These are phyloP conservation scores for Rhaphigaster nebulosa DNA, from an alignment of 2,888 invertebrate species.

Conservation along the genomic window DNA sequence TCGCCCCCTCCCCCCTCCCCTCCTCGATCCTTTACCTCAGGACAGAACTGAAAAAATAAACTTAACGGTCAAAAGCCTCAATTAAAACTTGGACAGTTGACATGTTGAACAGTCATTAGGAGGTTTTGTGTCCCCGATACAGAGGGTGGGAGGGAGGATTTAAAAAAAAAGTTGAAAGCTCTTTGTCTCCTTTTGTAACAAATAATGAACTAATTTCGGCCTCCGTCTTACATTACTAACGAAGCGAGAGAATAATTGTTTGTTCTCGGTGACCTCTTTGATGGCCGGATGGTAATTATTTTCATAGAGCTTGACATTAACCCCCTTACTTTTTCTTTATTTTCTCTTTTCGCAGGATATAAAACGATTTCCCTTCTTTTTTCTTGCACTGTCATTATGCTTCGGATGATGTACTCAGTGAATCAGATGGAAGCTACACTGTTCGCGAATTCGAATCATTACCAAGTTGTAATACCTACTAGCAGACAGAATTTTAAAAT, in stretches of 20 bases:
- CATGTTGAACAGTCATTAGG: conserved; percentile 48
- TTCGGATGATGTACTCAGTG: conserved; percentile 14
- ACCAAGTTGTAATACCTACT: too few species aligned
- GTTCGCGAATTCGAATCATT: background rate
- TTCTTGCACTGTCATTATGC: background rate
- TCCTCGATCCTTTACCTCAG: conserved; percentile 25
- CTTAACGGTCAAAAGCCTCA: conserved; percentile 55
- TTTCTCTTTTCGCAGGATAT: background rate
- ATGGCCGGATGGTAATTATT: conserved; percentile 51
- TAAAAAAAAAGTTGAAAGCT: conserved; percentile 49
- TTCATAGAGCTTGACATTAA: conserved; percentile 50
- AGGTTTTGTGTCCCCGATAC: conserved; percentile 38
- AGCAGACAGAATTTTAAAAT: too few species aligned
- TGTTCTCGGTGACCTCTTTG: conserved; percentile 51
- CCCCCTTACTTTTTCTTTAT: conserved; percentile 44
- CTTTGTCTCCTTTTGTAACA: conserved; percentile 58
- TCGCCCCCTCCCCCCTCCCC: background rate
- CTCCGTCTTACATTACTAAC: conserved; percentile 56
- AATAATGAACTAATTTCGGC: conserved; percentile 57
- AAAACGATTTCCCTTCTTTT: background rate
- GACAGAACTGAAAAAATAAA: conserved; percentile 8
- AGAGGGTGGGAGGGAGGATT: background rate
- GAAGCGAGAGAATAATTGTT: conserved; percentile 57
- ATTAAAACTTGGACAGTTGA: conserved; percentile 55
- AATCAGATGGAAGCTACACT: background rate